Evolutionary conservation across 2,113 vertebrate species (phyloP), one percentile per base, ranked within the genome.

Genomic region (Rattus norvegicus): DNA sequence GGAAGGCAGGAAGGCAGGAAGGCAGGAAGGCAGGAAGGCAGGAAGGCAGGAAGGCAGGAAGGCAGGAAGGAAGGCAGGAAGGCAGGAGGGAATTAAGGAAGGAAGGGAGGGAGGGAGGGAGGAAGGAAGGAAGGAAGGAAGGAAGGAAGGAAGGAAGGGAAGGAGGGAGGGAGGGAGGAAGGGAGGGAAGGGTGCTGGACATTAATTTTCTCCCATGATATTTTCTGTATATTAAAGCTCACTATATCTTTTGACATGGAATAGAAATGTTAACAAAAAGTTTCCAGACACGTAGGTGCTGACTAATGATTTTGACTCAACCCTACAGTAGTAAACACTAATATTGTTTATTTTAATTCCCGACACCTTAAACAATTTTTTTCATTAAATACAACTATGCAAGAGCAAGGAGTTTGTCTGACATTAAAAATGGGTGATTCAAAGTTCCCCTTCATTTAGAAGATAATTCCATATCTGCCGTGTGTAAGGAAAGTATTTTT

Each of bases 401-500:
- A 93, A 91, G 28, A 88, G 16, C 30, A 70, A 70, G 33, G 10
- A 54, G 75, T 84, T 83, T 94, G 26, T 59, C 73, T 93, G 95
- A 85, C 30, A 19, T 87, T 69, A 81, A 90, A 95, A 97, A 92
- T 0, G 94, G 86, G 33, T 49, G 0, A 84, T 97, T 7, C 92
- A 86, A 96, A 92, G 19, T 88, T 94, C 11, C 39, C 8, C 39
- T 63, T 83, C 9, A 72, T 96, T 69, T 49, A 97, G 92, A 96
- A 61, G 47, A 67, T 85, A 93, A 95, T 36, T 96, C 61, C 93
- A 95, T 70, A 94, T 85, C 88, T 85, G 8, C 52, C 96, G 89
- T 94, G 56, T n/a, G 30, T 87, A 65, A 49, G 88, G 83, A 86
- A 96, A 96, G 79, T 84, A 36, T 52, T 97, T 97, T 69, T 90